Conservation (phyloP, 1,140 invertebrate genomes). For the Trichoplusia ni region DNA sequence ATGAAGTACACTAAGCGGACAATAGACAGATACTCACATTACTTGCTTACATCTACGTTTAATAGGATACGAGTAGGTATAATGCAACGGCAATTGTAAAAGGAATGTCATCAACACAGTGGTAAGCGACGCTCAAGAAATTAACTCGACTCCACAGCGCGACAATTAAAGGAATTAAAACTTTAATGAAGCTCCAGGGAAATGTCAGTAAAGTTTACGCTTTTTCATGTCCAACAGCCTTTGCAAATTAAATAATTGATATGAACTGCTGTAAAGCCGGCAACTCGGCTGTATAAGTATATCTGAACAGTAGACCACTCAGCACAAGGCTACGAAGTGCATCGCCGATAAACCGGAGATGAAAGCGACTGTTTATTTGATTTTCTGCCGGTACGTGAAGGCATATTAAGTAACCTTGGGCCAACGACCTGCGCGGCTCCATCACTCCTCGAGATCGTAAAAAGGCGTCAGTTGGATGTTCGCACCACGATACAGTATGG, state of each 20-base stretch:
- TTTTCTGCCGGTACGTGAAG: constrained; percentile 64
- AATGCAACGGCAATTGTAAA: neutral
- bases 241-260: constrained; percentile 49
- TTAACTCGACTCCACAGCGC: constrained; percentile 6
- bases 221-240: constrained; percentile 8
- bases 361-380: constrained; percentile 80
- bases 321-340: constrained; percentile 76
- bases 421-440: constrained; percentile 53
- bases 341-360: constrained; percentile 77
- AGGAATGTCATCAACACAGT: neutral
- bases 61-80: neutral
- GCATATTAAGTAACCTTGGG: constrained; percentile 68
- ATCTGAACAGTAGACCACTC: constrained; percentile 62
- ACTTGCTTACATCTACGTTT: neutral
- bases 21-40: constrained; percentile 21
- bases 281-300: constrained; percentile 60
- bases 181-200: constrained; percentile 19
- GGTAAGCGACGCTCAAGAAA: constrained; percentile 5
- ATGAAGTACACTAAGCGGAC: constrained; percentile 5
- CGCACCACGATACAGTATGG: constrained; percentile 18
- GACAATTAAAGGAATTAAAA: constrained; percentile 19
- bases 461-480: constrained; percentile 37
- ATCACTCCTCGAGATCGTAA: constrained; percentile 51
- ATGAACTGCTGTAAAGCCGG: constrained; percentile 55
- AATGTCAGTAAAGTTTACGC: constrained; percentile 7